These are phyloP conservation scores for Planococcus citri DNA, from an alignment of 1,140 invertebrate genomes.

Conservation along the genomic window DNA sequence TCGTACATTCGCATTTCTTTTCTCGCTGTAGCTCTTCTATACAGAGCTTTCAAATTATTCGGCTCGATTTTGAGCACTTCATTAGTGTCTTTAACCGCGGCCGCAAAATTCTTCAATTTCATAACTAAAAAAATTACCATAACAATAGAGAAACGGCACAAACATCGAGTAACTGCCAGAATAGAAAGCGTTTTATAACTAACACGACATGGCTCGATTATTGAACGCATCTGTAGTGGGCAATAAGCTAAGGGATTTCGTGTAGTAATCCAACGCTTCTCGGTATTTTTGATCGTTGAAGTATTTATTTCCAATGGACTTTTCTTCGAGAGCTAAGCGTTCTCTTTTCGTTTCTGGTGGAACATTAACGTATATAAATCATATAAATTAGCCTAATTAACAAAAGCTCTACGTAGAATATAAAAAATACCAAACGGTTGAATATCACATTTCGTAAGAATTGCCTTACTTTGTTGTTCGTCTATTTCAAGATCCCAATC, in stretches of 20 bases:
- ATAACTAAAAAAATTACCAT: not conserved
- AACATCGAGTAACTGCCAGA: not conserved
- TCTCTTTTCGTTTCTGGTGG: not conserved
- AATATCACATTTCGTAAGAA: not conserved
- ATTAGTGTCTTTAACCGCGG: not conserved
- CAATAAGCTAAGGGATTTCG: not conserved
- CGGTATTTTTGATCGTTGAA: not conserved
- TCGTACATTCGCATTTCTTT: not conserved
- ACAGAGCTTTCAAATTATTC: not conserved
- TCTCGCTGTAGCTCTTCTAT: not conserved
- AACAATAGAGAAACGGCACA: not conserved
- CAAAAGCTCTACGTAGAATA: not conserved
- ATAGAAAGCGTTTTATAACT: not conserved
- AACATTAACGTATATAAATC: not conserved
- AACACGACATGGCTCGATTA: not conserved
- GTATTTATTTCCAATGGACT: not conserved
- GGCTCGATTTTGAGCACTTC: not conserved
- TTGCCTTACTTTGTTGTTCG: not conserved
- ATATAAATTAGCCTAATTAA: not conserved
- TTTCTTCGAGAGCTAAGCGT: not conserved
- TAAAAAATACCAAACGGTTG: not conserved
- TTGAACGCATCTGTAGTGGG: not conserved
- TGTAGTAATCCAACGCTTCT: not conserved
- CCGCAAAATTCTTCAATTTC: not conserved
- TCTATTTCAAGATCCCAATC: not conserved